These are phyloP conservation scores for Corythornis leucogaster DNA, from an alignment of 2,797 vertebrate species.

Conservation along the genomic window DNA sequence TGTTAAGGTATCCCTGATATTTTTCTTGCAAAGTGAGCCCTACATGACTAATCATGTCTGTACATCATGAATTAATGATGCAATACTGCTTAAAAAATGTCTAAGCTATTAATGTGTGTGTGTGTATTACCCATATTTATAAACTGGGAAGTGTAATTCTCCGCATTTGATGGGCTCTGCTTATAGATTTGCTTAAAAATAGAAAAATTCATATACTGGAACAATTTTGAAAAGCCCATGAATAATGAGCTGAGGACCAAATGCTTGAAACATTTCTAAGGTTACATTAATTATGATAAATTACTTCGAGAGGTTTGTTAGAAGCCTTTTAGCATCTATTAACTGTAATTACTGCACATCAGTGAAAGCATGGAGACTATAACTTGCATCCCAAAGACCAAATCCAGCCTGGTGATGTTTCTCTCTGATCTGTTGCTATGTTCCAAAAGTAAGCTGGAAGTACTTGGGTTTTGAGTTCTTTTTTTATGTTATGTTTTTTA, in stretches of 20 bases:
- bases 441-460: neutral
- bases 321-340: conserved; percentile 54
- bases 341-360: conserved; percentile 26
- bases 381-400: neutral
- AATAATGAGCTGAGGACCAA: conserved; percentile 62
- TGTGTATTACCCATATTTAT: neutral
- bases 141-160: conserved; percentile 7
- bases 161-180: conserved; percentile 7
- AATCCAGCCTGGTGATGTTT: neutral
- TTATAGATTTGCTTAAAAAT: conserved; percentile 73
- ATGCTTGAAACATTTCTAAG: conserved; percentile 62
- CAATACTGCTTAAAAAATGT: neutral
- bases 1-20: neutral
- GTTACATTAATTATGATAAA: conserved; percentile 74
- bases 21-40: neutral
- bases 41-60: neutral
- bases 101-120: neutral
- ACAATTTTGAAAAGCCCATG: conserved; percentile 68
- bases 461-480: fast-evolving
- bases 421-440: neutral
- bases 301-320: conserved; percentile 50
- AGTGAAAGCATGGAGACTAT: neutral
- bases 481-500: neutral
- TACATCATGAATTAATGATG: neutral
- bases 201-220: conserved; percentile 75